Evolutionary conservation across 2,113 vertebrate genomes (phyloP), one percentile per base, ranked within the genome.

Genomic region (Caloenas nicobarica): DNA sequence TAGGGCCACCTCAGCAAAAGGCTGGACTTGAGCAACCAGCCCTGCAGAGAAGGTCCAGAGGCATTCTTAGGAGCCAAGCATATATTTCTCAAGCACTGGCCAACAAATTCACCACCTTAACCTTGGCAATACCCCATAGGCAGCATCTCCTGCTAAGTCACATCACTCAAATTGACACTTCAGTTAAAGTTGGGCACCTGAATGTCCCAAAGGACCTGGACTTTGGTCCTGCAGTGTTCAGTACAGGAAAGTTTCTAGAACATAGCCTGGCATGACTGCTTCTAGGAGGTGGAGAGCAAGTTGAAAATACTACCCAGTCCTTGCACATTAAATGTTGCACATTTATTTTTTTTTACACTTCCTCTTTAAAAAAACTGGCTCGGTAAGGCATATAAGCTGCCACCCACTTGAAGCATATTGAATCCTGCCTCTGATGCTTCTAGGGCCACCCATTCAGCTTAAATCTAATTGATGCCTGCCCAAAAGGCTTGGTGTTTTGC

Each of bases 401-500:
- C 79, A 80, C 91, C 87, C 88, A 91, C 95, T 83, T 65, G 22
- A 57, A 86, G 36, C 79, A 91, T 84, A 86, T 53, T 95, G 90
- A 76, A 81, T 89, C 61, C 84, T 91, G 65, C 33, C 34, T 94
- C 81, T 85, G 78, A 84, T 94, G 57, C 89, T 87, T 70, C 36
- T 57, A 71, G 57, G 87, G 66, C 57, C 87, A 82, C 38, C 73
- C 85, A 89, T 61, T 82, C 89, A 87, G 65, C 87, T 91, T 72
- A 44, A 22, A 88, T 33, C 19, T 78, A 94, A 91, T 51, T 84
- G 81, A 84, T 89, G 65, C 48, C 62, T 90, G 74, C 70, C 90
- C 53, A 53, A 77, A 78, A 91, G 31, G 33, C 44, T 84, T 5
- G 5, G 58, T 73, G 68, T 46, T 76, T 64, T 57, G 58, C 61